Evolutionary conservation across 2,797 vertebrate species (phyloP).

Genomic region (Gymnopithys bicolor): DNA sequence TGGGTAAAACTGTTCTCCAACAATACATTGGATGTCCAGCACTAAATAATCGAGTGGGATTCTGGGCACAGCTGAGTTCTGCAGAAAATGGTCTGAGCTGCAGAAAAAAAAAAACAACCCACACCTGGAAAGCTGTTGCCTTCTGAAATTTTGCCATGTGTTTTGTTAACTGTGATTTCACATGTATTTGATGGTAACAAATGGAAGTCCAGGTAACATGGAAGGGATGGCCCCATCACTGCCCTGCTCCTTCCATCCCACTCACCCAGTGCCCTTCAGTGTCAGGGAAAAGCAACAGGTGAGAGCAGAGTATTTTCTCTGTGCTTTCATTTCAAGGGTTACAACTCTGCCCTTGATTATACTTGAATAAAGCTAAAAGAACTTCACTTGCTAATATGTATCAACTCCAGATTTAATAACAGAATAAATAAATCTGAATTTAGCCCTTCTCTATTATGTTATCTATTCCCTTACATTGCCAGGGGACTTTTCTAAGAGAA

Average conservation of each 20-base stretch:
- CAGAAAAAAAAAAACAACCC: neutral
- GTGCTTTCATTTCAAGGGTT: neutral
- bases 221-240: neutral
- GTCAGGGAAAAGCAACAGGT: neutral
- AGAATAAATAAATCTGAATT: neutral
- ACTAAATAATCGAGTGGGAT: neutral
- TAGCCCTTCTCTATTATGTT: neutral
- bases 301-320: neutral
- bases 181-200: neutral
- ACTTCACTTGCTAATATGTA: neutral
- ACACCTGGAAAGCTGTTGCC: neutral
- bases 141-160: neutral
- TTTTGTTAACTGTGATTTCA: neutral
- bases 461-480: neutral
- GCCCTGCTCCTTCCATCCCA: neutral
- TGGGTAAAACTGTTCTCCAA: neutral
- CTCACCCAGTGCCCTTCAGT: neutral
- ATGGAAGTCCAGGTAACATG: neutral
- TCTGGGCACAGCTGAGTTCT: neutral
- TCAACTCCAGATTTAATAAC: neutral
- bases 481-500: neutral
- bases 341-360: neutral
- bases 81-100: neutral
- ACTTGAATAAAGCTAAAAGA: neutral
- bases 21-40: neutral